Evolutionary conservation across 2,113 vertebrate genomes (phyloP).

Genomic region (Eretmochelys imbricata): DNA sequence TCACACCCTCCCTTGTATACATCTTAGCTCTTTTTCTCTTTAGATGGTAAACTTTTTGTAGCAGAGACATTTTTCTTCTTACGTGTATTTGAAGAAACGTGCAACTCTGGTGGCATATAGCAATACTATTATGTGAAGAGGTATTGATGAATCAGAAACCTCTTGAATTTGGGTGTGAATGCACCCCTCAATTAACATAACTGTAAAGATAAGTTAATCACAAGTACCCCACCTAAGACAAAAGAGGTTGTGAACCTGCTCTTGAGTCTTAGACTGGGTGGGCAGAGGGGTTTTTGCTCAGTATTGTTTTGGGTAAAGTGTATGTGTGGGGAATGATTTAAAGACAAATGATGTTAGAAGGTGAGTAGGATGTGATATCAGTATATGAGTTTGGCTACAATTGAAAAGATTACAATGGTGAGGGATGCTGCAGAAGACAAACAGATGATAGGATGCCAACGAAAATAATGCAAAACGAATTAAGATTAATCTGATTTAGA

Average conservation of each 20-base stretch:
- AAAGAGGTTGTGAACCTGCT: background rate
- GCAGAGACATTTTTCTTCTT: accelerated
- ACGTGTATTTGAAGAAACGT: background rate
- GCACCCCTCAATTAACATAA: background rate
- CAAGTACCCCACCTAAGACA: background rate
- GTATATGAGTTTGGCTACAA: background rate
- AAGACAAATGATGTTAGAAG: background rate
- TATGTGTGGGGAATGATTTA: background rate
- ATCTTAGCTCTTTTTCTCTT: background rate
- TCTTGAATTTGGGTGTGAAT: background rate
- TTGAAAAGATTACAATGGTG: background rate
- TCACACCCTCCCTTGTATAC: background rate
- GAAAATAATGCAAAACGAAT: background rate
- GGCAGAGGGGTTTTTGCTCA: background rate
- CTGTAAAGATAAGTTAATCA: background rate
- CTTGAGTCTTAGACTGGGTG: background rate
- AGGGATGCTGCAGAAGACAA: background rate
- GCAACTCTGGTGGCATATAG: background rate
- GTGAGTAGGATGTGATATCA: background rate
- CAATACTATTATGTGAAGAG: background rate
- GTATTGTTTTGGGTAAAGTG: background rate
- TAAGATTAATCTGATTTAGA: background rate
- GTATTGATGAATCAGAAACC: background rate
- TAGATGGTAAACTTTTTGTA: background rate
- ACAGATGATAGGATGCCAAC: background rate